Evolutionary conservation across 2,888 invertebrate species (phyloP).

Genomic region (Napeogenes sylphis): DNA sequence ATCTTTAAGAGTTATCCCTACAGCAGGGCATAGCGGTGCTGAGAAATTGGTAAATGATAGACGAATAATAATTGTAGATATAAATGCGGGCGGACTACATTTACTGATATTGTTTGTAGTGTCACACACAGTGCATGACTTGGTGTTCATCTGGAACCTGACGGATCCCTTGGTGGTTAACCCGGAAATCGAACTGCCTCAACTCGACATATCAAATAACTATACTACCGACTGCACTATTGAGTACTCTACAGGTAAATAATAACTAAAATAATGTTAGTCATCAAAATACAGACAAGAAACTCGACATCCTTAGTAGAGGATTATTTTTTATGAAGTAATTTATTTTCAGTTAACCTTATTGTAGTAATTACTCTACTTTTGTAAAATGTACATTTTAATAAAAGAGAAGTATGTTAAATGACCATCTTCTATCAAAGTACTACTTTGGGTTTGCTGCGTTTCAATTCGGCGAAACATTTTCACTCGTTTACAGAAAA

Average conservation of each 20-base stretch:
- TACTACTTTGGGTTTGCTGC: no score
- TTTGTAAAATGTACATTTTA: no score
- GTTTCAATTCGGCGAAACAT: no score
- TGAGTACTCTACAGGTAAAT: constrained; percentile 86
- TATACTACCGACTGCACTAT: constrained; percentile 93
- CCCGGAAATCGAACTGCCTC: constrained; percentile 91
- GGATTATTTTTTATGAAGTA: background rate
- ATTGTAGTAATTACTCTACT: no score
- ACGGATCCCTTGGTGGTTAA: constrained; percentile 92
- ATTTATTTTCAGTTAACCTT: background rate
- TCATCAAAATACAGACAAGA: no score
- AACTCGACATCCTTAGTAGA: no score
- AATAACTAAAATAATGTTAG: background rate
- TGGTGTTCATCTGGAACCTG: constrained; percentile 93
- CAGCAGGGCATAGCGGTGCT: no score
- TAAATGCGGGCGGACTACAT: background rate
- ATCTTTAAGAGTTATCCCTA: background rate
- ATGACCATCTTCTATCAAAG: no score
- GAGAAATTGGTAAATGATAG: no score
- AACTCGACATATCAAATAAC: constrained; percentile 91
- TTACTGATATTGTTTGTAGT: constrained; percentile 71
- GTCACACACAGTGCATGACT: constrained; percentile 92
- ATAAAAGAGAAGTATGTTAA: no score
- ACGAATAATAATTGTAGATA: background rate
- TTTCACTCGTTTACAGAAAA: no score